Evolutionary conservation across 2,888 invertebrate genomes (phyloP).

Genomic region (Incurvaria masculella): DNA sequence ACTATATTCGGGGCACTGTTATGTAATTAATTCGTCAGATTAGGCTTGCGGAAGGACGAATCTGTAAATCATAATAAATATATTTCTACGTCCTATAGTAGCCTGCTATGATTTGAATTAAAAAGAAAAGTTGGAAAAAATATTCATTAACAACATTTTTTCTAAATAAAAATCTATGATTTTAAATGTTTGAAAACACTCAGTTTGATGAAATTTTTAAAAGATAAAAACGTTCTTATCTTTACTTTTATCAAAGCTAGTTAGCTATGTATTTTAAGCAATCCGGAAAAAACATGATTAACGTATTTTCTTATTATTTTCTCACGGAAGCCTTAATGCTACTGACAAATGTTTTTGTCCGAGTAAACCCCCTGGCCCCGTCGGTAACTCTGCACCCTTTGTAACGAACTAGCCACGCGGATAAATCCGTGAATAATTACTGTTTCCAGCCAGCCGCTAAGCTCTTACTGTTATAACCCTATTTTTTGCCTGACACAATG

Average conservation of each 20-base stretch:
- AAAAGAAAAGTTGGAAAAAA: too few species aligned
- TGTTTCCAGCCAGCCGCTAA: slow-evolving; percentile 10
- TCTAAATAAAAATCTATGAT: too few species aligned
- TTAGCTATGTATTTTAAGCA: slow-evolving; percentile 22
- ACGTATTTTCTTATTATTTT: background rate
- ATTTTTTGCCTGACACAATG: too few species aligned
- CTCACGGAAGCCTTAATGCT: slow-evolving; percentile 4
- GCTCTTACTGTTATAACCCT: background rate
- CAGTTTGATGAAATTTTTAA: too few species aligned
- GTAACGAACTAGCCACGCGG: slow-evolving; percentile 46
- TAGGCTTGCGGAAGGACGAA: too few species aligned
- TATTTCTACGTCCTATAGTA: too few species aligned
- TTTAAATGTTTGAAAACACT: too few species aligned
- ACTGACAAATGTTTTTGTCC: slow-evolving; percentile 33
- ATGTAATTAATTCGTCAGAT: slow-evolving; percentile 43
- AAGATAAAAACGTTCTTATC: too few species aligned
- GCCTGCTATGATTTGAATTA: too few species aligned
- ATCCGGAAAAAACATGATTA: background rate
- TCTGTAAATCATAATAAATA: too few species aligned
- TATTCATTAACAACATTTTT: too few species aligned
- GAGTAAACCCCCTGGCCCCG: slow-evolving; percentile 34
- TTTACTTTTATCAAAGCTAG: too few species aligned
- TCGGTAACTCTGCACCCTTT: slow-evolving; percentile 46
- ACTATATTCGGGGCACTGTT: slow-evolving; percentile 52
- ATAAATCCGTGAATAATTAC: slow-evolving; percentile 46